Percentiles rank a stretch among this genome's conserved stretches.
Conservation (phyloP, 2,113 vertebrate species). For the Varanus komodoensis region DNA sequence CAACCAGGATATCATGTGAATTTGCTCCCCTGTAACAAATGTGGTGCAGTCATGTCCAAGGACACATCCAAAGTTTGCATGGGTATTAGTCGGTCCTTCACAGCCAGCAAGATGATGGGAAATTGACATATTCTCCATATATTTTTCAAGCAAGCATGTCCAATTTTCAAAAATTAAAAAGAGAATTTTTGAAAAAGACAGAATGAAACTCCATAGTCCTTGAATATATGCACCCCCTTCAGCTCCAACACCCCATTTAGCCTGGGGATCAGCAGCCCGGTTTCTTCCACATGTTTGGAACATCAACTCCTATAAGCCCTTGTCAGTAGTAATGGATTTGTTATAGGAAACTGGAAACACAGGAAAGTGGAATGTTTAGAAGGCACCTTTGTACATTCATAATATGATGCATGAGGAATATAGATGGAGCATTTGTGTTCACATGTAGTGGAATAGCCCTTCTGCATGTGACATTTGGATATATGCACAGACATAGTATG, state of each 20-base stretch:
- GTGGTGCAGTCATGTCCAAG: not conserved
- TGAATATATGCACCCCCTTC: not conserved
- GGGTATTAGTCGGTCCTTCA: not conserved
- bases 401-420: not conserved
- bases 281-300: too few species aligned
- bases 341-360: not conserved
- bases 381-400: not conserved
- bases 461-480: not conserved
- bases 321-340: too few species aligned
- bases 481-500: not conserved
- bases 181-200: not conserved
- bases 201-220: not conserved
- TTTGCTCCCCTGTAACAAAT: not conserved
- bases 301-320: too few species aligned
- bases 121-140: not conserved
- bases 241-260: not conserved
- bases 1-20: not conserved
- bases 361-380: not conserved
- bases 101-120: not conserved
- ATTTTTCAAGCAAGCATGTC: too few species aligned
- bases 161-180: not conserved
- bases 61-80: not conserved
- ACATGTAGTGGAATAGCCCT: not conserved
- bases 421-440: not conserved
- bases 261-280: not conserved